These are phyloP conservation scores for Tetheella fluctuosa DNA, from an alignment of 2,888 invertebrate species.

Conservation along the genomic window DNA sequence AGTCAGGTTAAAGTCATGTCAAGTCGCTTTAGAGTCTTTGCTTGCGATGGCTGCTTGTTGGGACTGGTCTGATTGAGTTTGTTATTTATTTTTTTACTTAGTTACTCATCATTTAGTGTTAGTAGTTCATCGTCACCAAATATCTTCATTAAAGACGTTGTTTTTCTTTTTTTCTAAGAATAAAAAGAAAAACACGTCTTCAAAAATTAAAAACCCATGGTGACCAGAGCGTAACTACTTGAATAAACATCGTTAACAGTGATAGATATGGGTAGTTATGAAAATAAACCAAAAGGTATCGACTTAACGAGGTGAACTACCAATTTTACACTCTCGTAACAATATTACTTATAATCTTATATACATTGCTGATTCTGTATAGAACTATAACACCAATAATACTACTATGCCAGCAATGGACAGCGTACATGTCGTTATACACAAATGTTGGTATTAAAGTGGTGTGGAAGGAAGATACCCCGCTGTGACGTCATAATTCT, in stretches of 20 bases:
- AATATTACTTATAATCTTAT: slow-evolving; percentile 5
- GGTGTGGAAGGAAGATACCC: slow-evolving; percentile 67
- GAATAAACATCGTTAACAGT: slow-evolving; percentile 84
- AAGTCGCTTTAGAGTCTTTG: too few relatives aligned
- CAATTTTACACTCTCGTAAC: slow-evolving; percentile 29
- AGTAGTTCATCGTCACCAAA: too few relatives aligned
- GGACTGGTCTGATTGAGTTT: too few relatives aligned
- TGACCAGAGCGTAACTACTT: slow-evolving; percentile 65
- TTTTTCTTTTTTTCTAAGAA: background rate
- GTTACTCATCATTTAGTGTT: too few relatives aligned
- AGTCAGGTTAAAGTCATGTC: too few relatives aligned
- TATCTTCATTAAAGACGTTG: too few relatives aligned
- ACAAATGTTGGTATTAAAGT: slow-evolving; percentile 48
- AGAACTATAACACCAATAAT: background rate
- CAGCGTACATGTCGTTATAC: slow-evolving; percentile 32
- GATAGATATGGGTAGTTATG: slow-evolving; percentile 83
- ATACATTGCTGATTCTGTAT: slow-evolving; percentile 43
- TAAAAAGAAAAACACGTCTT: background rate
- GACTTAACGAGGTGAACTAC: slow-evolving; percentile 72
- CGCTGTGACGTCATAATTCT: slow-evolving; percentile 82
- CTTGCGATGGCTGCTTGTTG: too few relatives aligned
- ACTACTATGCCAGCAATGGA: slow-evolving; percentile 31
- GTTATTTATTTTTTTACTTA: too few relatives aligned
- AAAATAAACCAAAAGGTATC: slow-evolving; percentile 79
- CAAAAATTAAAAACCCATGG: slow-evolving; percentile 37